Evolutionary conservation across 2,797 vertebrate genomes (phyloP), one percentile per base, ranked within the genome.

Genomic region (Clarias platycephalus): DNA sequence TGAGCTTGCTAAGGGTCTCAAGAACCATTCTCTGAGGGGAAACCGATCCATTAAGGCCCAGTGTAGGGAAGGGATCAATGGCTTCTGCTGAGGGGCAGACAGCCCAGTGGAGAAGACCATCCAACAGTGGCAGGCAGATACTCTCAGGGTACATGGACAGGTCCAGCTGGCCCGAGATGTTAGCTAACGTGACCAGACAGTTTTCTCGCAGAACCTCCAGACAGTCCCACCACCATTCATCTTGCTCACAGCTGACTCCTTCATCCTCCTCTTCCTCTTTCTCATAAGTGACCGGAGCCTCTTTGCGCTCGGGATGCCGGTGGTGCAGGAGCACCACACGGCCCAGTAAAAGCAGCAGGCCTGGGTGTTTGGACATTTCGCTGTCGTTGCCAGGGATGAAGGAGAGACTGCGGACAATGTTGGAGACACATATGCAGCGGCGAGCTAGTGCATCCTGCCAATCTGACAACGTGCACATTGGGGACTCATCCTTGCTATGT

Each of bases 141-240:
- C 97, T 99, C 95, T 99, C 98, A 0, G 98, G 96, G 92, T 98
- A 99, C 9, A 97, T 92, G 40, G 97, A 98, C 80, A 99, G 96
- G 96, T 99, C 98, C 92, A 99, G 94, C 93, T 99, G 97, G 89
- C 98, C 98, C 4, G 98, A 98, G 94, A 99, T 97, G 93, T 99
- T 99, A 63, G 98, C 97, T 88, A 99, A 92, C 0, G 98, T 99
- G 89, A 99, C 98, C 94, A 99, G 92, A 53, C 97, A 97, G 91
- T 99, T 99, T 93, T 99, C 98, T 83, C 98, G 93, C 86, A 99
- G 92, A 92, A 96, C 96, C 93, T 98, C 98, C 80, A 99, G 95
- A 94, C 97, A 99, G 95, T 99, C 97, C 98, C 98, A 99, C 98
- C 97, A 99, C 98, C 98, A 99, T 92, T 99, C 98, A 67, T 97